phyloP scores from a whole-genome alignment of 2,888 invertebrate species.

The Brachyopa scutellaris region DNA sequence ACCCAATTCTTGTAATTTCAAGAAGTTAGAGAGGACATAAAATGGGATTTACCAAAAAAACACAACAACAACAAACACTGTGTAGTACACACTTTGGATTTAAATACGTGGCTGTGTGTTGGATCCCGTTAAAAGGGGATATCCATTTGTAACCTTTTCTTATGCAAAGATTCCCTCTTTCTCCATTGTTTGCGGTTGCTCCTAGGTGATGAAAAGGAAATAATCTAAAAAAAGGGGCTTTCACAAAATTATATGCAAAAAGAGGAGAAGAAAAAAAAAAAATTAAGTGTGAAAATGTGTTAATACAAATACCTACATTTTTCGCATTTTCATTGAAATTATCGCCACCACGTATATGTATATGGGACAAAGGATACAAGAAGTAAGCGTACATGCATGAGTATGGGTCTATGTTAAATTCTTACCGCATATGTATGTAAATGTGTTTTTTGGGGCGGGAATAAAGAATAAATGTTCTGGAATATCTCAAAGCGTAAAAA shows the following conservation, averaged over 20 bases:
- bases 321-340: conserved; percentile 5
- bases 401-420: too few species aligned
- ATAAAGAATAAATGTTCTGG: neutral
- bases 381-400: neutral
- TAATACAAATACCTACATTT: conserved; percentile 7
- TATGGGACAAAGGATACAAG: conserved; percentile 2
- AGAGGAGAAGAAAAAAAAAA: conserved; percentile 9
- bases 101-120: neutral
- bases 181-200: conserved; percentile 6
- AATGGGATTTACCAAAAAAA: conserved; percentile 3
- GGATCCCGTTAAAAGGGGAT: conserved; percentile 23
- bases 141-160: conserved; percentile 46
- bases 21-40: neutral
- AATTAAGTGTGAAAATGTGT: conserved; percentile 27
- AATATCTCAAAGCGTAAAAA: neutral
- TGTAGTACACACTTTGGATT: neutral
- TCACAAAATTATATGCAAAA: conserved; percentile 11
- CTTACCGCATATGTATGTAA: neutral
- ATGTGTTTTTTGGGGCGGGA: neutral
- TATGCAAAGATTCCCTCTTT: conserved; percentile 23
- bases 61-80: neutral
- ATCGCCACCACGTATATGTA: neutral
- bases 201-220: conserved; percentile 28
- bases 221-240: conserved; percentile 8
- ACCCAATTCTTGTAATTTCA: neutral